Conservation (phyloP, 2,113 vertebrate species). For the Siphamia tubifer region DNA sequence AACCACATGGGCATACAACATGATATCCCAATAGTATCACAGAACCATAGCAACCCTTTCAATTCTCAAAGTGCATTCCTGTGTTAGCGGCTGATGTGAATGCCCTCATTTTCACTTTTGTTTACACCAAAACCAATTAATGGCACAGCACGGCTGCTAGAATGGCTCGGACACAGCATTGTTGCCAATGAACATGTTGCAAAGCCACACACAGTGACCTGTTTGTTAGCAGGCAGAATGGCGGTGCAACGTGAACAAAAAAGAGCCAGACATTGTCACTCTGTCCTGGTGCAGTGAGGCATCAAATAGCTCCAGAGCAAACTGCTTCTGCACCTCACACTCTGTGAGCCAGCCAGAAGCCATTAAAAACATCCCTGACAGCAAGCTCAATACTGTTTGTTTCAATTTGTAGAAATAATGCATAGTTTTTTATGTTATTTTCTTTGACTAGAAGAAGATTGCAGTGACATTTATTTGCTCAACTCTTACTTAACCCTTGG, state of each 20-base stretch:
- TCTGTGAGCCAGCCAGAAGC: neutral
- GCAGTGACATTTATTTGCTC: constrained; percentile 15
- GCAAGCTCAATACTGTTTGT: neutral
- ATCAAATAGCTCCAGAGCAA: constrained; percentile 53
- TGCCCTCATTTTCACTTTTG: constrained; percentile 64
- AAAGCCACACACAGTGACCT: constrained; percentile 59
- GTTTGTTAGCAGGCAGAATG: constrained; percentile 63
- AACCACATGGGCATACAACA: neutral
- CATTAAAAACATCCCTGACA: constrained; percentile 22
- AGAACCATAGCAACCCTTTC: constrained; percentile 27
- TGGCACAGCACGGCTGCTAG: constrained; percentile 52
- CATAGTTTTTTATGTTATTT: constrained; percentile 1
- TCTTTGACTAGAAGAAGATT: constrained; percentile 26
- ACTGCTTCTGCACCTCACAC: constrained; percentile 42
- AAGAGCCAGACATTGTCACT: constrained; percentile 62
- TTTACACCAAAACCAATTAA: constrained; percentile 65
- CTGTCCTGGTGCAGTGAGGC: constrained; percentile 71
- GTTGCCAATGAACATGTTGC: constrained; percentile 47
- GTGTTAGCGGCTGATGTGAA: constrained; percentile 18
- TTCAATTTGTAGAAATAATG: neutral
- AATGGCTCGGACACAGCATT: constrained; percentile 48
- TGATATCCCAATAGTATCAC: neutral
- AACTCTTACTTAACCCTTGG: constrained; percentile 1
- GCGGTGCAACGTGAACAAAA: constrained; percentile 54
- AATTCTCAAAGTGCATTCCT: neutral